A percentile compares a stretch with the other conserved stretches of the same genome.
Conservation (phyloP, 2,113 vertebrate species). For the Rynchops niger region DNA sequence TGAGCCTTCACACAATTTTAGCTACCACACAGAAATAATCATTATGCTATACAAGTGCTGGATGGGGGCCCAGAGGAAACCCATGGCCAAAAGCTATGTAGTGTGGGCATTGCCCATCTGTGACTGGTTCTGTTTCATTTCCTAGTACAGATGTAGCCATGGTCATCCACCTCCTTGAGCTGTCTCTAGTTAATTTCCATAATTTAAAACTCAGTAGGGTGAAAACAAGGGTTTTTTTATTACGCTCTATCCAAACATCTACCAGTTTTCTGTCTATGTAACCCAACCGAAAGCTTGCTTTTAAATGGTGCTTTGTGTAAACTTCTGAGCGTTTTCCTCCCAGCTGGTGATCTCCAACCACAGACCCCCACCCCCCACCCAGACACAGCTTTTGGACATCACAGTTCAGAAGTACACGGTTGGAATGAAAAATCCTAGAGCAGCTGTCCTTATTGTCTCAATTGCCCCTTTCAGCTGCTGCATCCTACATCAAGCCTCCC, state of each 20-base stretch:
- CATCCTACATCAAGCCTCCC: background rate
- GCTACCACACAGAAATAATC: background rate
- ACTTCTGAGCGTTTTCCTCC: background rate
- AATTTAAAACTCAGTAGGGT: background rate
- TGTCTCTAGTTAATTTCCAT: background rate
- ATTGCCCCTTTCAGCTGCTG: background rate
- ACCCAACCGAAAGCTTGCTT: background rate
- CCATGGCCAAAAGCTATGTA: background rate
- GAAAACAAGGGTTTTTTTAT: background rate
- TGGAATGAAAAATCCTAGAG: background rate
- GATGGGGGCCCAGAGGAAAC: background rate
- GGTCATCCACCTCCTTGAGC: background rate
- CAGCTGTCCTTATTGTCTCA: background rate
- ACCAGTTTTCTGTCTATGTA: background rate
- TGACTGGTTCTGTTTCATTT: background rate
- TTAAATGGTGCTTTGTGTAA: conserved; percentile 2
- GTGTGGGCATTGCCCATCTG: background rate
- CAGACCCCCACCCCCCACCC: background rate
- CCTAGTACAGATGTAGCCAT: background rate
- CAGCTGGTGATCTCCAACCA: background rate
- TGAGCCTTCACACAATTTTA: background rate
- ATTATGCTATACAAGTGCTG: background rate
- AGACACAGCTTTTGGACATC: background rate
- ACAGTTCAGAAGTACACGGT: background rate
- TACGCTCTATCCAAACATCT: background rate